These are phyloP conservation scores for Mimachlamys varia DNA, from an alignment of 2,888 invertebrate genomes.

Conservation along the genomic window DNA sequence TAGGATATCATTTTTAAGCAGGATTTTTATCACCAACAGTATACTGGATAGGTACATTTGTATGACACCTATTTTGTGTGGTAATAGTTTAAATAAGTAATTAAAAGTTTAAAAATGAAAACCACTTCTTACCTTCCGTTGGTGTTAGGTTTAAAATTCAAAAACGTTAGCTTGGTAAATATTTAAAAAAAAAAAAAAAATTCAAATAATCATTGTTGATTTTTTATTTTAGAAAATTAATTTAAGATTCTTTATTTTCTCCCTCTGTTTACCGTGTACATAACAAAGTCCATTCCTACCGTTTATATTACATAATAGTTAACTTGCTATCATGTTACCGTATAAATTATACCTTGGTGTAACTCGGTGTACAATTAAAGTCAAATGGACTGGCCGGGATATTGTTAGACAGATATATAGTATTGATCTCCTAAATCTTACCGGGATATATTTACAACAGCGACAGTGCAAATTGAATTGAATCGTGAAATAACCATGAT, in stretches of 20 bases:
- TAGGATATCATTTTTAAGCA: too few species aligned
- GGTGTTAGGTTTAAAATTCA: neutral
- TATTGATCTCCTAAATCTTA: constrained; percentile 14
- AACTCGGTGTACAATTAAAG: constrained; percentile 3
- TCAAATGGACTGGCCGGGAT: neutral
- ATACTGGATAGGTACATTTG: too few species aligned
- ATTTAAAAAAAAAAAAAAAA: neutral
- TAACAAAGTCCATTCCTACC: neutral
- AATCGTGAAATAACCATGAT: constrained; percentile 19
- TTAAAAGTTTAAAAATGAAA: neutral
- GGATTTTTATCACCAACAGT: too few species aligned
- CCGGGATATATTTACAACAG: neutral
- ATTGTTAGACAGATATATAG: neutral
- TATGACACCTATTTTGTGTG: too few species aligned
- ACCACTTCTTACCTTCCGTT: neutral
- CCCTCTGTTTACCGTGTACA: neutral
- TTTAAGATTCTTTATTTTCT: neutral
- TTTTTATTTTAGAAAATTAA: neutral
- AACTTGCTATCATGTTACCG: neutral
- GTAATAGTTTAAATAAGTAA: too few species aligned
- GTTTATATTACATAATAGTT: neutral
- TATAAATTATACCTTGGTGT: neutral
- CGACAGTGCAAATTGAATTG: neutral
- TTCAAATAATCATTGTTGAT: constrained; percentile 1
- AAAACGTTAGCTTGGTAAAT: neutral